Evolutionary conservation across 2,797 vertebrate species (phyloP), one percentile per base, ranked within the genome.

Genomic region (Ceryle rudis): DNA sequence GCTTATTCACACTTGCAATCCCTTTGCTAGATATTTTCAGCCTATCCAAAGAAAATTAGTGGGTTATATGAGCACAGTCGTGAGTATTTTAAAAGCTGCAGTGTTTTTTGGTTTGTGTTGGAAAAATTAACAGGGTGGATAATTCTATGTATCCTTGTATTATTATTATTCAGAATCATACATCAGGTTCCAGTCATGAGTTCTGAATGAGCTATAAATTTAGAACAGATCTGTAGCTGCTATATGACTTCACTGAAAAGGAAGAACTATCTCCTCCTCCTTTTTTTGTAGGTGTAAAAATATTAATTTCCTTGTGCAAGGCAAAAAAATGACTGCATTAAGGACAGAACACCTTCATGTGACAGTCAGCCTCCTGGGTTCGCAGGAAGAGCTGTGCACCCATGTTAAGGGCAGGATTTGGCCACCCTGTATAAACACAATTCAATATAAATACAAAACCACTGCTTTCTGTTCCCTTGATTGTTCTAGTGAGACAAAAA

Each of bases 401-500:
- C 58, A 4, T 5, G 14, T 14, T 11, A 47, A 65, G 39, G 39
- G 41, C 47, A 73, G 80, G 73, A 94, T 89, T 80, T 72, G n/a
- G 35, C 60, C 41, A 13, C 11, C 8, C 5, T 41, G 3, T 60
- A 10, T 39, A 57, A 77, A 52, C 44, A 67, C 41, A 89, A 70
- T 81, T 84, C 88, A 54, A 15, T 67, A 57, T 41, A 91, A 94
- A 89, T 58, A 77, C 0, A 21, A 89, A 91, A 54, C 14, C 19
- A 19, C 6, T 67, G 79, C 11, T 90, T 90, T 87, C 62, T 26
- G 26, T 81, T 70, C 72, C 28, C 58, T 82, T 88, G 79, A 88
- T 93, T 89, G 85, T 37, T 94, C 55, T 62, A 66, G 64, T 58
- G 86, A 94, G 78, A 92, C 84, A 58, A 90, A 93, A 94, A 87